phyloP scores from a whole-genome alignment of 2,113 vertebrate species.

The Pituophis catenifer region DNA sequence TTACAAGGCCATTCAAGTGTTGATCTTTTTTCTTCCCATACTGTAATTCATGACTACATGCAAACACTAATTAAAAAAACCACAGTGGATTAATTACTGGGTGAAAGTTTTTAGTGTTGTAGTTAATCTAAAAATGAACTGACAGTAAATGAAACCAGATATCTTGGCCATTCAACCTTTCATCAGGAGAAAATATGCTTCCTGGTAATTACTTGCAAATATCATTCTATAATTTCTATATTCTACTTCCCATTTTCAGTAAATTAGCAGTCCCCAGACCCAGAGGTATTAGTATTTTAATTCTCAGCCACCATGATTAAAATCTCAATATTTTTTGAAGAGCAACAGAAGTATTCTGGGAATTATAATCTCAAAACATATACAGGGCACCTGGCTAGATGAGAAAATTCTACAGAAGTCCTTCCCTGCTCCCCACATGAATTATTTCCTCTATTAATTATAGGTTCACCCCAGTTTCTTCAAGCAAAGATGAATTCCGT shows the following conservation, averaged over 20 bases:
- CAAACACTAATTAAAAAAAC: not conserved
- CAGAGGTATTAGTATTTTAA: not conserved
- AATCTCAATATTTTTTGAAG: not conserved
- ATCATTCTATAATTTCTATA: not conserved
- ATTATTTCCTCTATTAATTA: not conserved
- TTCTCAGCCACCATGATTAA: not conserved
- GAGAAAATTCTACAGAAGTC: not conserved
- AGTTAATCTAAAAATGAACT: not conserved
- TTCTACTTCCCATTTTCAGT: not conserved
- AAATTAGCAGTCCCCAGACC: not conserved
- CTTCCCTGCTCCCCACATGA: not conserved
- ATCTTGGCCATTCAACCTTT: not conserved
- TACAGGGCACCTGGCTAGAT: not conserved
- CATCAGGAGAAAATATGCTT: not conserved
- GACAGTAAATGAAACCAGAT: not conserved
- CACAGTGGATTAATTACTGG: not conserved
- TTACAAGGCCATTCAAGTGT: not conserved
- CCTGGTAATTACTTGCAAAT: not conserved
- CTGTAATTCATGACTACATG: not conserved
- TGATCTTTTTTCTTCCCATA: not conserved
- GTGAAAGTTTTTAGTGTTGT: not conserved
- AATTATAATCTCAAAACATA: not conserved
- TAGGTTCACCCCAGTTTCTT: constrained; percentile 55
- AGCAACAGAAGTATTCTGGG: not conserved
- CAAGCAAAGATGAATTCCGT: constrained; percentile 78